These are phyloP conservation scores for Mormyrus iriodes DNA, from an alignment of 2,113 vertebrate species.

Conservation along the genomic window DNA sequence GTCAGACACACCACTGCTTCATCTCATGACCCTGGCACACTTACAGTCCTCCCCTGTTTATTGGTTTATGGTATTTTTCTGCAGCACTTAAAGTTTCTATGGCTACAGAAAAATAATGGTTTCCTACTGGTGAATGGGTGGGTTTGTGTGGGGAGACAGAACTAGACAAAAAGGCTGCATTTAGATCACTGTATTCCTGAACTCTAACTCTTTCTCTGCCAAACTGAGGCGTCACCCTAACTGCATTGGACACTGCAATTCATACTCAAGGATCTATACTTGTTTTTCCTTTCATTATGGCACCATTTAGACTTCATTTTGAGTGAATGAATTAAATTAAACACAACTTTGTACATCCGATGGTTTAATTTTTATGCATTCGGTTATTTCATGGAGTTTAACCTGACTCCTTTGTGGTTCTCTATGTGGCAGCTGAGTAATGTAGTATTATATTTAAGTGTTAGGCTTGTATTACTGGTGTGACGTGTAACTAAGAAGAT, in stretches of 20 bases:
- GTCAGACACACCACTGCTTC: not conserved
- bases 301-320: not conserved
- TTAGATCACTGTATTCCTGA: not conserved
- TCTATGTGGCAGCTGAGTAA: not conserved
- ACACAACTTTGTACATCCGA: not conserved
- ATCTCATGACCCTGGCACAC: not conserved
- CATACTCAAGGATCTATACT: not conserved
- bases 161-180: not conserved
- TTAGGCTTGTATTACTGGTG: not conserved
- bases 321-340: not conserved
- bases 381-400: not conserved
- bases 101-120: conserved; percentile 16
- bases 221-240: not conserved
- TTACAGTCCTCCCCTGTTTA: not conserved
- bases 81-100: conserved; percentile 8
- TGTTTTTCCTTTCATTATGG: not conserved
- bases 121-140: conserved; percentile 9
- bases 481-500: not conserved
- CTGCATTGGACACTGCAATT: not conserved
- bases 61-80: not conserved
- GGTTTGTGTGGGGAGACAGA: not conserved
- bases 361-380: not conserved
- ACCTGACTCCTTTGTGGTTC: not conserved
- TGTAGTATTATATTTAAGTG: not conserved
- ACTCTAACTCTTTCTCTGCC: not conserved